Percentiles rank a stretch among this genome's conserved stretches.
phyloP scores from a whole-genome alignment of 2,888 invertebrate species.

The Panorpa germanica region DNA sequence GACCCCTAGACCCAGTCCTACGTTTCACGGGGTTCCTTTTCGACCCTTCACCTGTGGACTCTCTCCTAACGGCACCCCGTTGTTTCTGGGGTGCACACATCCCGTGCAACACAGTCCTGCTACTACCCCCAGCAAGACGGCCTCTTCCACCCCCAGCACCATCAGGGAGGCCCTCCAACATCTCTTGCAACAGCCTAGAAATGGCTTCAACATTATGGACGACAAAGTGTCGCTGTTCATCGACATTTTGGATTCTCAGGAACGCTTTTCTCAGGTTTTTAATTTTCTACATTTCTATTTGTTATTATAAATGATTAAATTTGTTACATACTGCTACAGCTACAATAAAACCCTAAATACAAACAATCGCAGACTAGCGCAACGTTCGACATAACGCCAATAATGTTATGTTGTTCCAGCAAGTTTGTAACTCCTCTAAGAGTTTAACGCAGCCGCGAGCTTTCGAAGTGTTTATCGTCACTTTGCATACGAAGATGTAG shows the following conservation, averaged over 20 bases:
- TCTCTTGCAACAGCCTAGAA: constrained; percentile 45
- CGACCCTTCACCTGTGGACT: constrained; percentile 24
- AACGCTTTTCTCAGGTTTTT: constrained; percentile 59
- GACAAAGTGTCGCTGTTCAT: constrained; percentile 62
- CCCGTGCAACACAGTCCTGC: constrained; percentile 20
- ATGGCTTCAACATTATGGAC: constrained; percentile 57
- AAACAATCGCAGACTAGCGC: too few species aligned
- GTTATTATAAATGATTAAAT: too few species aligned
- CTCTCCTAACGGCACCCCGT: constrained; percentile 24
- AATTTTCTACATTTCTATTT: background rate
- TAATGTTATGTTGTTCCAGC: too few species aligned
- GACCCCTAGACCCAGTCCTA: constrained; percentile 37
- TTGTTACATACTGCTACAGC: too few species aligned
- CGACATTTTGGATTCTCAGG: constrained; percentile 67
- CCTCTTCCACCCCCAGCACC: constrained; percentile 33
- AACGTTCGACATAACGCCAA: too few species aligned
- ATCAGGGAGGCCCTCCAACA: constrained; percentile 52
- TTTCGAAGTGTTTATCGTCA: too few species aligned
- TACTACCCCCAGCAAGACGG: constrained; percentile 13
- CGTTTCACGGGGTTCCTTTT: constrained; percentile 37
- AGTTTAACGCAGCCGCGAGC: too few species aligned
- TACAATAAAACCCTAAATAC: too few species aligned
- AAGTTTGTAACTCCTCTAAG: too few species aligned
- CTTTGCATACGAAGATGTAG: too few species aligned
- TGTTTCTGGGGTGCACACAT: constrained; percentile 28